These are phyloP conservation scores for Gerris buenoi DNA, from an alignment of 1,140 invertebrate genomes.

Conservation along the genomic window DNA sequence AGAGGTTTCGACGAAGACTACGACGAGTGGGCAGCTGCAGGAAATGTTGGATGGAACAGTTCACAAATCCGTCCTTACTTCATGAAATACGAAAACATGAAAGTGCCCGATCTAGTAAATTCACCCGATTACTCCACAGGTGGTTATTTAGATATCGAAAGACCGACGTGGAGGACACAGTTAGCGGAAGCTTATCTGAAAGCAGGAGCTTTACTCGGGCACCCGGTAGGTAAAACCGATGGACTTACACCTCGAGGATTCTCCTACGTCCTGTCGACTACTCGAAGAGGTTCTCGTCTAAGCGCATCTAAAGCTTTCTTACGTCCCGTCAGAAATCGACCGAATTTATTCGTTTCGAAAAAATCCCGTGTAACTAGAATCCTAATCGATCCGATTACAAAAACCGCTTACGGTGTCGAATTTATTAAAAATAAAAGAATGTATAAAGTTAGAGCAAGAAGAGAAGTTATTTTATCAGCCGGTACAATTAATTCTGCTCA, in stretches of 20 bases:
- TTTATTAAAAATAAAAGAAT: conserved; percentile 38
- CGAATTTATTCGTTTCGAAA: conserved; percentile 54
- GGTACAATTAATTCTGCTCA: conserved; percentile 52
- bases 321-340: conserved; percentile 35
- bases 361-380: conserved; percentile 48
- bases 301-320: conserved; percentile 47
- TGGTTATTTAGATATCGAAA: conserved; percentile 52
- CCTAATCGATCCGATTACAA: conserved; percentile 40
- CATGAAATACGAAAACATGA: conserved; percentile 55
- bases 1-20: conserved; percentile 52
- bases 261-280: conserved; percentile 42
- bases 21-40: conserved; percentile 52
- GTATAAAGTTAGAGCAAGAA: conserved; percentile 34
- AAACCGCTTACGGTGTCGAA: conserved; percentile 46
- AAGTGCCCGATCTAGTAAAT: conserved; percentile 24
- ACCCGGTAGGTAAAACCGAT: conserved; percentile 38
- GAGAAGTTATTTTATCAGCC: conserved; percentile 50
- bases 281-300: conserved; percentile 42
- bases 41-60: conserved; percentile 78
- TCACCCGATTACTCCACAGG: conserved; percentile 41
- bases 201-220: conserved; percentile 38
- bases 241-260: conserved; percentile 49
- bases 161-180: conserved; percentile 43
- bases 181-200: conserved; percentile 35
- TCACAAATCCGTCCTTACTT: conserved; percentile 68